Conservation (phyloP, 2,113 vertebrate species). For the Triplophysa rosa region DNA sequence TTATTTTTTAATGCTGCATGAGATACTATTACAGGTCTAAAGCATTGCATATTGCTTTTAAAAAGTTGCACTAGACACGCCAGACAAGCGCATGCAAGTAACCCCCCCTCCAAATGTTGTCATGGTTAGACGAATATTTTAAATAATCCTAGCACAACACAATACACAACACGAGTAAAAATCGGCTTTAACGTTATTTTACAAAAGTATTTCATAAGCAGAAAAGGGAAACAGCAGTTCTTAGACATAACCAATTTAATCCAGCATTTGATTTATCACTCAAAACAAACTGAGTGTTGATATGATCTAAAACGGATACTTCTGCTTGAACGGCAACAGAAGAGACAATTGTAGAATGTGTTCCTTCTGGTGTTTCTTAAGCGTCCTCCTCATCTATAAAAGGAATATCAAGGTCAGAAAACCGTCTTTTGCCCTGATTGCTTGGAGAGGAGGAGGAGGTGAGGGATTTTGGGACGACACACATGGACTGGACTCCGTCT, state of each 20-base stretch:
- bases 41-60: too few species aligned
- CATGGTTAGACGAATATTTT: neutral
- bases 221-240: neutral
- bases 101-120: neutral
- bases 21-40: neutral
- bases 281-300: neutral
- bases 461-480: slow-evolving; percentile 52
- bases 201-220: neutral
- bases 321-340: neutral
- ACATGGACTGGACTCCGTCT: slow-evolving; percentile 72
- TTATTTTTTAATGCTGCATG: neutral
- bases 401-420: slow-evolving; percentile 81
- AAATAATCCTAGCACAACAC: neutral
- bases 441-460: slow-evolving; percentile 14
- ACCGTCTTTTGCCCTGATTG: slow-evolving; percentile 64
- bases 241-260: neutral
- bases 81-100: neutral
- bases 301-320: neutral
- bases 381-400: slow-evolving; percentile 72
- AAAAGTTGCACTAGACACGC: neutral
- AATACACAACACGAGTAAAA: neutral
- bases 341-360: slow-evolving; percentile 3
- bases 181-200: neutral
- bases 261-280: neutral
- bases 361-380: slow-evolving; percentile 13